Conservation (phyloP, 2,113 vertebrate species). For the Rynchops niger region DNA sequence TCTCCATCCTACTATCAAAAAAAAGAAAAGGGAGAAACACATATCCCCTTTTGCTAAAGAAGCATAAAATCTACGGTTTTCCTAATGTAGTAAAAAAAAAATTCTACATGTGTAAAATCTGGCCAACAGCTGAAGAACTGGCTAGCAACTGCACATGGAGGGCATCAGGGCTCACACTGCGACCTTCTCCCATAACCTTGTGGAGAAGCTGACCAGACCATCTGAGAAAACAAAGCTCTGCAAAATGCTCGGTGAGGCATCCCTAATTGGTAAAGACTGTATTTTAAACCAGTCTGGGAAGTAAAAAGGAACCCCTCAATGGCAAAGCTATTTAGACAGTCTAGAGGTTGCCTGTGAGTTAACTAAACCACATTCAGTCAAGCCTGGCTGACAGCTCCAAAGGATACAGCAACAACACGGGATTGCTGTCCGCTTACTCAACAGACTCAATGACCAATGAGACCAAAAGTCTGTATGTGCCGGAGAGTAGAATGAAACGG, state of each 20-base stretch:
- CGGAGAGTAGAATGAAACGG: neutral
- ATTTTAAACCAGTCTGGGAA: slow-evolving; percentile 1
- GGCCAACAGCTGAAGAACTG: neutral
- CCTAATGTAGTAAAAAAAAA: neutral
- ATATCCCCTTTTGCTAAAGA: neutral
- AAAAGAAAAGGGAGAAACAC: neutral
- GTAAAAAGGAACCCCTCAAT: slow-evolving; percentile 1
- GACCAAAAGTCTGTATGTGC: neutral
- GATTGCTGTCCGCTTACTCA: neutral
- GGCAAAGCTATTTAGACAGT: neutral
- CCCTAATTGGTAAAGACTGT: neutral
- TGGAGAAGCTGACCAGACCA: neutral
- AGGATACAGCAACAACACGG: neutral
- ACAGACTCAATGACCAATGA: neutral
- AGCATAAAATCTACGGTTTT: neutral
- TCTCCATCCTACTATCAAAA: neutral
- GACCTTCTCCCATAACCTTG: slow-evolving; percentile 14
- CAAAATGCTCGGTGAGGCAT: neutral
- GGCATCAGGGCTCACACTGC: neutral
- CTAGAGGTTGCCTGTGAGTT: neutral
- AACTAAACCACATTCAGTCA: slow-evolving; percentile 12
- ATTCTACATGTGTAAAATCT: neutral
- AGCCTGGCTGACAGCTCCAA: neutral
- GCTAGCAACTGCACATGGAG: neutral
- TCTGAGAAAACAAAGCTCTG: slow-evolving; percentile 46